Base-by-base conservation (phyloP, 1,140 invertebrate species). In the Uloborus diversus region DNA sequence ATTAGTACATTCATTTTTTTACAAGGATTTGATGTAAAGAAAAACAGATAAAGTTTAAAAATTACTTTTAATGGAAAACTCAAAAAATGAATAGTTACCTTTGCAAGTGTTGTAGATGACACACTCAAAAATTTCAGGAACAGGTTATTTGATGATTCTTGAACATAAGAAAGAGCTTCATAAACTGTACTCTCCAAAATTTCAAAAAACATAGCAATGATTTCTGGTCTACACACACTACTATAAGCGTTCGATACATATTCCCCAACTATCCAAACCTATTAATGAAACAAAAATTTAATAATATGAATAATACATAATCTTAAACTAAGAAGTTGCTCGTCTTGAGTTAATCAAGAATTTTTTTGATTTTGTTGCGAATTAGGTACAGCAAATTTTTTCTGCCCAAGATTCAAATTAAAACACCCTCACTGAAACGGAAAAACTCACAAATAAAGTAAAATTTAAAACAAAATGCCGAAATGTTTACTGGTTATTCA, bases 211-310 rank as follows among this genome's bases (percentile, higher is more conserved):
- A 51, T 25, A 17, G 76, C 65, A 25, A 79, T 61, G 11, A 79
- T 27, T 49, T 79, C 76, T 57, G 76, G 76, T 37, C 64, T 11
- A 27, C 76, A 79, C n/a, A 69, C 47, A 32, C 61, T 57, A 25
- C 76, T 79, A 25, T 69, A 79, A 17, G 23, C 35, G 2, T 69
- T 37, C 25, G 64, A 69, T 4, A 69, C 65, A 69, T 68, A 79
- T 61, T 79, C 76, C 25, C 76, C 76, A 69, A 79, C 37, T 27
- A 57, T 47, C 76, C 76, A 79, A 62, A 79, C 20, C 76, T 79
- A 65, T n/a, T 5, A 71, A 9, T 25, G 37, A 42, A 57, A 69
- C 4, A 57, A 70, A 70, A 35, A 66, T 11, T 7, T 17, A 62
- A 9, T n/a, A n/a, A n/a, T n/a, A n/a, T n/a, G n/a, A n/a, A n/a